Percentiles rank a stretch among this genome's conserved stretches.
These are phyloP conservation scores for Gonioctena quinquepunctata DNA, from an alignment of 1,140 invertebrate genomes.

Conservation along the genomic window DNA sequence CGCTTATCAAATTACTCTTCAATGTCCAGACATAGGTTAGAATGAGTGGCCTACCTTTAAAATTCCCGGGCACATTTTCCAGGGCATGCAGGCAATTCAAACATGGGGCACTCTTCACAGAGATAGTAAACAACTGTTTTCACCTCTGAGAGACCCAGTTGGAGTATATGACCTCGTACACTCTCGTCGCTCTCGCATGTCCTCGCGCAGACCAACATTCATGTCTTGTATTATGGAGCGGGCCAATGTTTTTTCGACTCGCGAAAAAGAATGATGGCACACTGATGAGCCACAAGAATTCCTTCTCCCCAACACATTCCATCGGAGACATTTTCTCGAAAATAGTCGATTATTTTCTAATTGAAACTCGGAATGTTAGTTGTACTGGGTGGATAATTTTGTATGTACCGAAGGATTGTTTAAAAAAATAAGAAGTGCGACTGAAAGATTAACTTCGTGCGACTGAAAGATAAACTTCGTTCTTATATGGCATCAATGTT, in stretches of 20 bases:
- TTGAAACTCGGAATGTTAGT: no score
- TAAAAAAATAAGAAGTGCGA: no score
- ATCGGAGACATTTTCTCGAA: no score
- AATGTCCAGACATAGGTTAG: background rate
- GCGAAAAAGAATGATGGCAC: background rate
- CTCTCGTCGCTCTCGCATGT: slow-evolving; percentile 31
- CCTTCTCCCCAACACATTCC: no score
- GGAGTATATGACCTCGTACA: slow-evolving; percentile 37
- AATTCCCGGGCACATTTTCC: slow-evolving; percentile 30
- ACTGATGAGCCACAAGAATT: no score
- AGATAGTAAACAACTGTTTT: slow-evolving; percentile 40
- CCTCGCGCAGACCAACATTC: slow-evolving; percentile 26
- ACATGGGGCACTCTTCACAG: slow-evolving; percentile 27
- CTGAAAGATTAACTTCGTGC: no score
- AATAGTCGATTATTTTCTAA: no score
- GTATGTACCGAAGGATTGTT: no score
- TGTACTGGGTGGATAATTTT: no score
- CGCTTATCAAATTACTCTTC: background rate
- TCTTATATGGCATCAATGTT: no score
- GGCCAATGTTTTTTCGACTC: slow-evolving; percentile 11
- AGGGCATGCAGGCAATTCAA: slow-evolving; percentile 10
- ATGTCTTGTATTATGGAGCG: slow-evolving; percentile 14
- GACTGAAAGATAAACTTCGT: no score
- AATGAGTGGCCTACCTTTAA: slow-evolving; percentile 26
- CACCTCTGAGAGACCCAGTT: slow-evolving; percentile 37